A percentile compares a stretch with the other conserved stretches of the same genome.
phyloP scores from a whole-genome alignment of 2,888 invertebrate species.

The Alcis repandata region DNA sequence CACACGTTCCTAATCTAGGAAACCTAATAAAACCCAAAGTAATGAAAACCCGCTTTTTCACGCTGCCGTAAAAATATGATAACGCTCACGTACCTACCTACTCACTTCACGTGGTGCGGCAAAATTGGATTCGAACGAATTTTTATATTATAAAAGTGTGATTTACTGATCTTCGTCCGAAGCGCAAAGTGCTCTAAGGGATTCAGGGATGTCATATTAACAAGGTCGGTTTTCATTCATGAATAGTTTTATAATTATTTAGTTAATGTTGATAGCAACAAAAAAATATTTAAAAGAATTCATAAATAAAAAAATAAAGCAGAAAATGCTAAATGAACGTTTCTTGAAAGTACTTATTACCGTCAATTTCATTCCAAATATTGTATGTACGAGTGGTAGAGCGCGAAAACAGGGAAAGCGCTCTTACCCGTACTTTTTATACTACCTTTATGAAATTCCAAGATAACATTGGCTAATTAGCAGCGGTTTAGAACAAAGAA shows the following conservation, averaged over 20 bases:
- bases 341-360: no score
- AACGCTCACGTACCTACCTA: constrained; percentile 79
- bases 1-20: constrained; percentile 76
- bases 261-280: no score
- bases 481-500: constrained; percentile 56
- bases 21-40: constrained; percentile 79
- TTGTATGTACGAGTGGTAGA: neutral
- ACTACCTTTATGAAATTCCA: constrained; percentile 43
- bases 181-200: no score
- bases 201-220: no score
- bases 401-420: constrained; percentile 1
- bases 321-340: no score
- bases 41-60: constrained; percentile 83
- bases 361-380: no score
- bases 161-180: neutral
- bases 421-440: constrained; percentile 32
- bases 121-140: constrained; percentile 23
- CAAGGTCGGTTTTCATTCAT: no score
- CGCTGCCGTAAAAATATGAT: constrained; percentile 85
- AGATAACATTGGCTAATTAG: constrained; percentile 61
- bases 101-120: constrained; percentile 36
- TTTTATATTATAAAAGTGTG: constrained; percentile 12
- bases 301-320: no score
- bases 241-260: no score
- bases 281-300: no score